phyloP scores from a whole-genome alignment of 2,113 vertebrate species.

The Ranitomeya variabilis region DNA sequence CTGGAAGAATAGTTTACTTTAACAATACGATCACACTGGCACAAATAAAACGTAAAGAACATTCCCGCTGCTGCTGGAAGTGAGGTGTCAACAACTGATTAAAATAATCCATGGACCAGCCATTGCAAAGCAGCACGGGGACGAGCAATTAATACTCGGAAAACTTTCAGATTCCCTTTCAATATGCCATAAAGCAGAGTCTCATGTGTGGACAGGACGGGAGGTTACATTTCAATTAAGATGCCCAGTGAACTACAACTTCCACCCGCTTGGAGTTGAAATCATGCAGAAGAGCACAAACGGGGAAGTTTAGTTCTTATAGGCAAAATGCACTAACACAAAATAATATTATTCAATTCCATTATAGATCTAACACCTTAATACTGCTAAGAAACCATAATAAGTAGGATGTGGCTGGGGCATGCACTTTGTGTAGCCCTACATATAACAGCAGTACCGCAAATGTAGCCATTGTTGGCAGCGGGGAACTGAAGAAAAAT shows the following conservation, averaged over 20 bases:
- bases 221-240: constrained; percentile 3
- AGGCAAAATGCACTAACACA: neutral
- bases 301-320: neutral
- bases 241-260: neutral
- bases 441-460: neutral
- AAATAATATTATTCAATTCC: neutral
- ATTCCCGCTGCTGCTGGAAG: constrained; percentile 48
- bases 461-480: neutral
- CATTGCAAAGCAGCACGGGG: constrained; percentile 2
- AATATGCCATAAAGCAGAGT: constrained; percentile 20
- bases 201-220: constrained; percentile 19
- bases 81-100: constrained; percentile 38
- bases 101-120: constrained; percentile 13
- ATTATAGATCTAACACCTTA: too few species aligned
- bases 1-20: constrained; percentile 40
- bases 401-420: neutral
- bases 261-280: neutral
- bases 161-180: constrained; percentile 19
- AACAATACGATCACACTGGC: constrained; percentile 50
- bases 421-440: neutral
- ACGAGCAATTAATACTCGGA: neutral
- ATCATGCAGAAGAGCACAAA: neutral
- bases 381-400: too few species aligned
- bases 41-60: constrained; percentile 47
- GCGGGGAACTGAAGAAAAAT: neutral